Evolutionary conservation across 2,797 vertebrate genomes (phyloP), one percentile per base, ranked within the genome.

Genomic region (Yasuhikotakia modesta): DNA sequence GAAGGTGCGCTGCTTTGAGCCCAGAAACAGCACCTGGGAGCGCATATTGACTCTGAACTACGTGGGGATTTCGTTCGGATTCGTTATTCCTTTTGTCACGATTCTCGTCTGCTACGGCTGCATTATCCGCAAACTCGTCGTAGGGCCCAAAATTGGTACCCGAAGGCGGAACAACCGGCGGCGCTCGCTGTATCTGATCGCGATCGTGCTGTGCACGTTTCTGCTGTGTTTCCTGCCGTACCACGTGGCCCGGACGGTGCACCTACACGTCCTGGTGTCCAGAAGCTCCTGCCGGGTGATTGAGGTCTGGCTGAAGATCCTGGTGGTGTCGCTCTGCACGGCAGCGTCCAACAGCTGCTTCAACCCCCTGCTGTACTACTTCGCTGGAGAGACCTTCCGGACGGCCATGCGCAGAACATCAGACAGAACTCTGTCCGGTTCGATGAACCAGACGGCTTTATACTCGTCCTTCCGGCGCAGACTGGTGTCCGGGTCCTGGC

Each of bases 331-430:
- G 1, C 82, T 91, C 27, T 93, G 92, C 53, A 72, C 89, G 81
- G 91, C 91, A 0, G 87, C 91, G 0, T 81, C 80, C 5, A 93
- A 92, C 87, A 90, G 91, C 35, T 87, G 88, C 75, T 74, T 91
- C 72, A 92, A 93, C 84, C 92, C 92, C 0, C 72, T 93, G 75
- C 85, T 93, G 3, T 93, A 93, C 57, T 93, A 93, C 84, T 93
- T 91, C 16, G 86, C 85, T 2, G 90, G 90, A 45, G 76, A 83
- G 32, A 81, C 57, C 0, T 93, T 93, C 83, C 89, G 90, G 0
- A 48, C 73, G 0, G 11, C 48, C 3, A 2, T 89, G 35, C 79
- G 57, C 4, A 69, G 17, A 10, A 43, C 61, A 45, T 46, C 24
- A 6, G 27, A 1, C 0, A 22, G 8, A 8, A 5, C 4, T 16